Conservation (phyloP, 1,140 invertebrate genomes). For the Lepeophtheirus salmonis region DNA sequence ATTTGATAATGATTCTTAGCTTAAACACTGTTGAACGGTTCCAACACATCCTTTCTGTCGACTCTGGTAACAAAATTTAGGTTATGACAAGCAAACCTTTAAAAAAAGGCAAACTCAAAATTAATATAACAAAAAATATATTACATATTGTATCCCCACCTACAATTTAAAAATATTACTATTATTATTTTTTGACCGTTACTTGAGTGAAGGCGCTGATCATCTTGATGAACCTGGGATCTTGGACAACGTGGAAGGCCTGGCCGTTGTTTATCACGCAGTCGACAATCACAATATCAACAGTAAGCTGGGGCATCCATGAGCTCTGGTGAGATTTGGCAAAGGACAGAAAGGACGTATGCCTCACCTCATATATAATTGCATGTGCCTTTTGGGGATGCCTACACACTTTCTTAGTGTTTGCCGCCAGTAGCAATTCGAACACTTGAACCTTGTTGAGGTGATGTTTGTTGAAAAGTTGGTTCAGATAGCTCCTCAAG, state of each 20-base stretch:
- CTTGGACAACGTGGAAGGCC: background rate
- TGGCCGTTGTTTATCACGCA: background rate
- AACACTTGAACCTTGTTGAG: background rate
- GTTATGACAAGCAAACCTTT: background rate
- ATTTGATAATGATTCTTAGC: background rate
- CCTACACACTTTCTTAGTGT: background rate
- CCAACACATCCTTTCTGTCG: background rate
- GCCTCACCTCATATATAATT: background rate
- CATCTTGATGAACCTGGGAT: background rate
- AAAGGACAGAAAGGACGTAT: background rate
- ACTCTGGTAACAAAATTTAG: background rate
- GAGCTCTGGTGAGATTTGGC: background rate
- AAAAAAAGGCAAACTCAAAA: background rate
- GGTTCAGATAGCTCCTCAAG: background rate
- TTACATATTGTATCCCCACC: background rate
- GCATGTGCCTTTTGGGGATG: background rate
- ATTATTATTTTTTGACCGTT: background rate
- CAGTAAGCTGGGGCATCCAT: background rate
- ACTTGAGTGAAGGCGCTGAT: background rate
- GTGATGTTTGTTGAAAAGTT: background rate
- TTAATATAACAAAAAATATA: background rate
- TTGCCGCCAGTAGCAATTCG: background rate
- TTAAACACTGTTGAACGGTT: background rate
- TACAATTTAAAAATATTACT: background rate
- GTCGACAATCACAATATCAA: background rate